Conservation (phyloP, 2,797 vertebrate genomes). For the Siniperca undulata region DNA sequence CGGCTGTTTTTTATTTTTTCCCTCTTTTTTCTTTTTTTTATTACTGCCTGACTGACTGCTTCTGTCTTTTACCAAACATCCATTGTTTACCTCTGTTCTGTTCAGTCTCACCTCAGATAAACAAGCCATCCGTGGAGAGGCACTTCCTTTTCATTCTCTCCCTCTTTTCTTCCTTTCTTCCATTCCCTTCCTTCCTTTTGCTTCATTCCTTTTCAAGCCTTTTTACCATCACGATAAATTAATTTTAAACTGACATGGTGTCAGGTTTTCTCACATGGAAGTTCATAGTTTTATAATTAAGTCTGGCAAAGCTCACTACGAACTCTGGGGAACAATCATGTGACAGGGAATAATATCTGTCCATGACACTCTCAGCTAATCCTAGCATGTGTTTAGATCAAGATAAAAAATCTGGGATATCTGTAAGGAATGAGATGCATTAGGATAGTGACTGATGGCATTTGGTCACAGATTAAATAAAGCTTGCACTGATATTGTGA, state of each 20-base stretch:
- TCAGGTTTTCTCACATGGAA: conserved; percentile 50
- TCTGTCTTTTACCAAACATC: conserved; percentile 82
- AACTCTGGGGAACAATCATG: conserved; percentile 56
- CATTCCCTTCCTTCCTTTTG: conserved; percentile 45
- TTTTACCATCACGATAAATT: conserved; percentile 65
- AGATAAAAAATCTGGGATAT: conserved; percentile 43
- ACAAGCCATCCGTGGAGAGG: conserved; percentile 83
- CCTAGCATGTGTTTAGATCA: conserved; percentile 52
- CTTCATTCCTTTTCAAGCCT: conserved; percentile 10
- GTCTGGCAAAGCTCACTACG: conserved; percentile 60
- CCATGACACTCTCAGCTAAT: conserved; percentile 61
- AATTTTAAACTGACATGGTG: conserved; percentile 60
- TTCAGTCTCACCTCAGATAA: conserved; percentile 86
- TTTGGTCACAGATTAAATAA: conserved; percentile 57
- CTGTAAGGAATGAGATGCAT: conserved; percentile 29
- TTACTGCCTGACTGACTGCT: conserved; percentile 86
- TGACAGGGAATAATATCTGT: conserved; percentile 54
- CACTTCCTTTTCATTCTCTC: conserved; percentile 73
- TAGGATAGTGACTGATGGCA: conserved; percentile 41
- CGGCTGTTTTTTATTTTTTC: conserved; percentile 68
- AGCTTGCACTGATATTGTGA: conserved; percentile 45
- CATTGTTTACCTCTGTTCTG: conserved; percentile 82
- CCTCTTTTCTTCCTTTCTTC: conserved; percentile 52
- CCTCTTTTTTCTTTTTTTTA: conserved; percentile 56
- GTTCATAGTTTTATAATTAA: conserved; percentile 79